Percentiles rank a stretch among this genome's conserved stretches.
Conservation (phyloP, 1,140 invertebrate genomes). For the Galleria mellonella region DNA sequence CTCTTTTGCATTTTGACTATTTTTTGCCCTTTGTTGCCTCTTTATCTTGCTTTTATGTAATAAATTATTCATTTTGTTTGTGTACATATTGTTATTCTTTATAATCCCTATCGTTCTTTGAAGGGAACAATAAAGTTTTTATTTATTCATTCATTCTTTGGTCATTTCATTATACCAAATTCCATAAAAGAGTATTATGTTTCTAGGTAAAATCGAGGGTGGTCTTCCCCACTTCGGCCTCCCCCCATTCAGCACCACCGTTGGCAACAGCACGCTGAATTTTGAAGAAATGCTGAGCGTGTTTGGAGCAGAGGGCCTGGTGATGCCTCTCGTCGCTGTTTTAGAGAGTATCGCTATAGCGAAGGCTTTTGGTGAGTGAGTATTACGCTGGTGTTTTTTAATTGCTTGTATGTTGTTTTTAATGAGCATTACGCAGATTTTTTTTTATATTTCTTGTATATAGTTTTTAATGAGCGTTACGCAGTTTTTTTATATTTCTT, state of each 20-base stretch:
- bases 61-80: too few species aligned
- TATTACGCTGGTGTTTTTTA: not conserved
- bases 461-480: not conserved
- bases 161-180: not conserved
- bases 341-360: constrained; percentile 89
- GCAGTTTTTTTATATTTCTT: not conserved
- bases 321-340: constrained; percentile 85
- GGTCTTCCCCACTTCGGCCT: constrained; percentile 78
- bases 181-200: constrained; percentile 6
- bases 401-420: not conserved
- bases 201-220: constrained; percentile 75
- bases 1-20: too few species aligned
- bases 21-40: too few species aligned
- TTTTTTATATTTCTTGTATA: not conserved
- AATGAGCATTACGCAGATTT: not conserved
- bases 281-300: constrained; percentile 77
- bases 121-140: too few species aligned
- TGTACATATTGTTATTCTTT: too few species aligned
- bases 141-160: too few species aligned
- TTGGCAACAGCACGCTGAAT: constrained; percentile 67
- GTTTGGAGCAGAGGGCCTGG: constrained; percentile 79
- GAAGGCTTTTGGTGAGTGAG: constrained; percentile 84
- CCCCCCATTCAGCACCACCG: constrained; percentile 78
- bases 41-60: too few species aligned
- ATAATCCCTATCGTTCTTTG: too few species aligned